These are phyloP conservation scores for Neomorphus geoffroyi DNA, from an alignment of 2,797 vertebrate species.

Conservation along the genomic window DNA sequence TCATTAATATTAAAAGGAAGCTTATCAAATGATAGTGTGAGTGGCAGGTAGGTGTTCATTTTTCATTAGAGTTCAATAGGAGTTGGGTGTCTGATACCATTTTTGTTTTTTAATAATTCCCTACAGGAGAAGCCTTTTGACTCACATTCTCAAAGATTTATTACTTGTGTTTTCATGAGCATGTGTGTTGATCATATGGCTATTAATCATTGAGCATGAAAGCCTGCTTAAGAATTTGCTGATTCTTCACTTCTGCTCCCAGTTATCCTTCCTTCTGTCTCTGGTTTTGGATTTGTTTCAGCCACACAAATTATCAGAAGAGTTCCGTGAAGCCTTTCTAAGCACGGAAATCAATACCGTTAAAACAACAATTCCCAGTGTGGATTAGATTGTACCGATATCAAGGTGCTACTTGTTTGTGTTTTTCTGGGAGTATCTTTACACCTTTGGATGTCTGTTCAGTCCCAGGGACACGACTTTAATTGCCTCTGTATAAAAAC, in stretches of 20 bases:
- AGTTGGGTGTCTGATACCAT: background rate
- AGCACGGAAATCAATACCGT: background rate
- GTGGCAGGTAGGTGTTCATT: background rate
- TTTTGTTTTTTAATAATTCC: background rate
- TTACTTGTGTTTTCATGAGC: background rate
- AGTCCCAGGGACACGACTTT: background rate
- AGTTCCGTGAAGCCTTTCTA: background rate
- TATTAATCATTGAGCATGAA: conserved; percentile 28
- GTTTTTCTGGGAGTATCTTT: background rate
- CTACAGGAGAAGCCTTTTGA: background rate
- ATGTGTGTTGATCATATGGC: background rate
- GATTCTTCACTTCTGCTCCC: background rate
- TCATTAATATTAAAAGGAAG: background rate
- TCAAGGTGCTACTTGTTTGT: background rate
- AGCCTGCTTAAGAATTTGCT: background rate
- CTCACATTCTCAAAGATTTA: background rate
- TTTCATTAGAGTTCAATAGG: conserved; percentile 10
- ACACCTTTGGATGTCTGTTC: background rate
- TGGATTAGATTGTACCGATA: background rate
- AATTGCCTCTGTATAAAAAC: background rate
- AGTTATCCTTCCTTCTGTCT: background rate
- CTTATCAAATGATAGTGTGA: background rate
- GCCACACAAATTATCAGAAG: background rate
- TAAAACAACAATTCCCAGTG: background rate
- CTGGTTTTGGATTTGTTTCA: background rate